phyloP scores from a whole-genome alignment of 2,113 vertebrate species.

The Sclerurus mexicanus region DNA sequence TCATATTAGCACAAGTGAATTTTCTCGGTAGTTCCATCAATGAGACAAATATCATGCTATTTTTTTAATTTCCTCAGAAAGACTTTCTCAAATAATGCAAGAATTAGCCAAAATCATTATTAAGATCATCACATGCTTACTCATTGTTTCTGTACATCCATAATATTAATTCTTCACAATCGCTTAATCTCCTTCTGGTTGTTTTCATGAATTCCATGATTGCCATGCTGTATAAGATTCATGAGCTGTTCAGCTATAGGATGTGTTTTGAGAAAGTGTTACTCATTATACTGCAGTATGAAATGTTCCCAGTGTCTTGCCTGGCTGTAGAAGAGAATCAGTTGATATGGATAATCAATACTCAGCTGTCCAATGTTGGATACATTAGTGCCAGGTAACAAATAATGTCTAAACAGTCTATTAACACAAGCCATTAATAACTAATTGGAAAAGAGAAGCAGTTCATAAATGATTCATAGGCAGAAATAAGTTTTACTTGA shows the following conservation, averaged over 20 bases:
- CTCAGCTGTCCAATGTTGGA: background rate
- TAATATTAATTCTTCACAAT: background rate
- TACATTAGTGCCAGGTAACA: background rate
- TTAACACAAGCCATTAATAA: background rate
- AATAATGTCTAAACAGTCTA: background rate
- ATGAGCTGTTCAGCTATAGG: background rate
- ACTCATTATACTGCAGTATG: background rate
- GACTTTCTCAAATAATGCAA: background rate
- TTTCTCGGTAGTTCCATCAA: background rate
- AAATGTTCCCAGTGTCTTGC: background rate
- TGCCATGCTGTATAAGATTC: background rate
- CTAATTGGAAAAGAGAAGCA: background rate
- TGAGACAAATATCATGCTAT: background rate
- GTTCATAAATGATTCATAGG: background rate
- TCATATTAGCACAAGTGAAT: background rate
- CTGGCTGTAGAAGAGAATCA: background rate
- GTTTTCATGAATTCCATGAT: background rate
- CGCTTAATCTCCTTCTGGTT: background rate
- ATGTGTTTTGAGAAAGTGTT: background rate
- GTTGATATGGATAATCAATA: background rate
- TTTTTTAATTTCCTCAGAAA: background rate
- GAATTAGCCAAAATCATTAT: background rate
- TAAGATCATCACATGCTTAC: background rate
- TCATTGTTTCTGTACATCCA: background rate
- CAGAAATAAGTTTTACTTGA: background rate